Percentiles rank a stretch among this genome's conserved stretches.
These are phyloP conservation scores for Drepanosiphum platanoidis DNA, from an alignment of 2,888 invertebrate genomes.

Conservation along the genomic window DNA sequence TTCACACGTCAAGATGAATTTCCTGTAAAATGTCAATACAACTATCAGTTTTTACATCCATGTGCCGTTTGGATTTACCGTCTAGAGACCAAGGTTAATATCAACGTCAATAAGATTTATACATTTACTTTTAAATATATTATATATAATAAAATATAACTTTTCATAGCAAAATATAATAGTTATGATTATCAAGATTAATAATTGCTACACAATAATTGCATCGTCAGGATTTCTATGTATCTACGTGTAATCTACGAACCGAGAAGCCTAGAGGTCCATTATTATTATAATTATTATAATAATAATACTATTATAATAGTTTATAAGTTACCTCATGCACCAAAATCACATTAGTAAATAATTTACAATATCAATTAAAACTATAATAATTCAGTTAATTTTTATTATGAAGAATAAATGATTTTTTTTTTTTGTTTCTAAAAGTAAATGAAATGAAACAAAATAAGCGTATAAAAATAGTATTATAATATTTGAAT, in stretches of 20 bases:
- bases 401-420: constrained; percentile 55
- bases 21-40: too few species aligned
- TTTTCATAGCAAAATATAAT: constrained; percentile 38
- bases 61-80: too few species aligned
- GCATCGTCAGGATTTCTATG: background rate
- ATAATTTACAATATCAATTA: constrained; percentile 15
- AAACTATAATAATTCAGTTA: constrained; percentile 41
- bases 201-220: background rate
- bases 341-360: constrained; percentile 30
- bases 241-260: constrained; percentile 1
- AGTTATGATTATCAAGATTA: background rate
- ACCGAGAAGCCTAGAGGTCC: background rate
- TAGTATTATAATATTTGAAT: constrained; percentile 57
- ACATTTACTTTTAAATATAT: background rate
- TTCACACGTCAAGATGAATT: too few species aligned
- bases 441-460: constrained; percentile 49
- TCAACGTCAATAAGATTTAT: background rate
- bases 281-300: constrained; percentile 10
- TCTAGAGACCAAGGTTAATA: background rate
- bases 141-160: background rate
- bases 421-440: background rate
- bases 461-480: constrained; percentile 60
- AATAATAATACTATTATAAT: too few species aligned
- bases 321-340: background rate
- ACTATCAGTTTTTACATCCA: too few species aligned